Conservation (phyloP, 1,140 invertebrate genomes). For the Rhizoglyphus robini region DNA sequence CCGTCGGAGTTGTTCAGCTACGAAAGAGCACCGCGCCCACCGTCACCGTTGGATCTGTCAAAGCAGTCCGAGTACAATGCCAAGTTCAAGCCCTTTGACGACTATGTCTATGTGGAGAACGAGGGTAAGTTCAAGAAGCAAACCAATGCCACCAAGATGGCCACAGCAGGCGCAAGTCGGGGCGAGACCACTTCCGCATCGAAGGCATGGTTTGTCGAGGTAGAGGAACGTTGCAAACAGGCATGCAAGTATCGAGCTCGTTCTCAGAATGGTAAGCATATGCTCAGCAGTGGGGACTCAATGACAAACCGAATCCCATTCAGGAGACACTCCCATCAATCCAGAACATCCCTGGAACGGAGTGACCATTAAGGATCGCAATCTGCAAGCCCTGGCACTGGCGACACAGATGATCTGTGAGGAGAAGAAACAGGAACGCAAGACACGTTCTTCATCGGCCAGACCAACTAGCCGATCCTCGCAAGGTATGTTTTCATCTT, state of each 20-base stretch:
- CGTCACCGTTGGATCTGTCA: conserved; percentile 29
- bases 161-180: background rate
- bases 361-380: conserved; percentile 7
- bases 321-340: conserved; percentile 1
- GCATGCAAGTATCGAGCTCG: conserved; percentile 20
- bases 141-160: background rate
- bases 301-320: background rate
- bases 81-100: conserved; percentile 63
- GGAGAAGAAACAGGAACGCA: conserved; percentile 20
- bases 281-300: too few species aligned
- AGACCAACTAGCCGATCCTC: background rate
- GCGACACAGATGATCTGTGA: conserved; percentile 17
- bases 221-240: conserved; percentile 16
- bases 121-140: conserved; percentile 26
- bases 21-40: conserved; percentile 13
- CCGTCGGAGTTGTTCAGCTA: background rate
- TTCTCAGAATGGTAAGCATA: conserved; percentile 5
- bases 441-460: background rate
- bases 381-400: conserved; percentile 15
- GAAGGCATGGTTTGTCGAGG: conserved; percentile 22
- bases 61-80: conserved; percentile 59
- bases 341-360: conserved; percentile 5
- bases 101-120: conserved; percentile 60
- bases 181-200: conserved; percentile 17
- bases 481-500: background rate